A percentile compares a stretch with the other conserved stretches of the same genome.
phyloP scores from a whole-genome alignment of 2,888 invertebrate species.

The Exocentrus adspersus region DNA sequence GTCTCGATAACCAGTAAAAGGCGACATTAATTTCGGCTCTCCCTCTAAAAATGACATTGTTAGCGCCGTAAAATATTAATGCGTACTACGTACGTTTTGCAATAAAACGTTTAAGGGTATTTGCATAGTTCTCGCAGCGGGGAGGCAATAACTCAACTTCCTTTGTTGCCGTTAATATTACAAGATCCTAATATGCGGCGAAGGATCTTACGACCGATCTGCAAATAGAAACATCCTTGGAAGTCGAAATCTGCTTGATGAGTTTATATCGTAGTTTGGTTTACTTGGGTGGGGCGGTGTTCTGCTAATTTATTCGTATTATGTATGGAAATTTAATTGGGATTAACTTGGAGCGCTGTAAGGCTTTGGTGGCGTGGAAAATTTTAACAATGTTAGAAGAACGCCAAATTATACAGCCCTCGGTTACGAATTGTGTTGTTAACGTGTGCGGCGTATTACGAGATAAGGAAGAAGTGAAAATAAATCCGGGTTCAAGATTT shows the following conservation, averaged over 20 bases:
- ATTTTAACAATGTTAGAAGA: not conserved
- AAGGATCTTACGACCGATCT: not conserved
- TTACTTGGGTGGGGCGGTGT: not conserved
- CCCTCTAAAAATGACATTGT: no score
- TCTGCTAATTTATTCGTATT: not conserved
- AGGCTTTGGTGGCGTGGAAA: not conserved
- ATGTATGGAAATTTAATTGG: not conserved
- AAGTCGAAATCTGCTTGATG: not conserved
- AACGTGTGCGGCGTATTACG: no score
- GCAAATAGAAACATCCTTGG: not conserved
- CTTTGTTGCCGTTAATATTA: not conserved
- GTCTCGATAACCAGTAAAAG: no score
- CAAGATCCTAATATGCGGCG: not conserved
- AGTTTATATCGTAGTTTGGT: not conserved
- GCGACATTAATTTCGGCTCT: no score
- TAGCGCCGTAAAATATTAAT: no score
- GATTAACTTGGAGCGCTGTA: not conserved
- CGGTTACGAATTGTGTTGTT: no score
- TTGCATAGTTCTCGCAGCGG: not conserved
- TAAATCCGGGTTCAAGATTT: no score
- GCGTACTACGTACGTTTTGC: not conserved
- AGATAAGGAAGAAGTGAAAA: no score
- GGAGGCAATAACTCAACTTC: not conserved
- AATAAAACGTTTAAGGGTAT: not conserved
- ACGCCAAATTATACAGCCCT: not conserved